phyloP scores from a whole-genome alignment of 2,113 vertebrate species.

The Ptychochromis oligacanthus region DNA sequence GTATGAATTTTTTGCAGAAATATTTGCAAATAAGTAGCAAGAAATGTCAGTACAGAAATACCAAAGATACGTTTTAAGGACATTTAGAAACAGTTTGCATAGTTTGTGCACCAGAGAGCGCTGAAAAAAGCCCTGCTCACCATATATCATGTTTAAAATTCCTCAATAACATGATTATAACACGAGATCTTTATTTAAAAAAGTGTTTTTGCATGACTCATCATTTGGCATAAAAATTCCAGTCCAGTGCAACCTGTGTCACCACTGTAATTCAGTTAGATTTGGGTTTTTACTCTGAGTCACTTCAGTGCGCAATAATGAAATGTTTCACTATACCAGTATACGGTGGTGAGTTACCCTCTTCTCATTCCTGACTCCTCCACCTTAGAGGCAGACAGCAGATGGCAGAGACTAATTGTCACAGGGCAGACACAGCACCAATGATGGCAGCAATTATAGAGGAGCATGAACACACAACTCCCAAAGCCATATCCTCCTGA shows the following conservation, averaged over 20 bases:
- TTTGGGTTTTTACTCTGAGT: neutral
- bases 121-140: no score
- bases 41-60: no score
- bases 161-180: no score
- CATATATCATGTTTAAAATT: no score
- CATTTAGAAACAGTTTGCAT: no score
- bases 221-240: neutral
- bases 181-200: no score
- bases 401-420: slow-evolving; percentile 55
- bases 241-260: neutral
- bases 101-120: no score
- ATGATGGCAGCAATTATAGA: slow-evolving; percentile 44
- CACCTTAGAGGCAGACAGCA: slow-evolving; percentile 45
- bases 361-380: slow-evolving; percentile 7
- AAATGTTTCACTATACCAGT: slow-evolving; percentile 1
- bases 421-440: slow-evolving; percentile 23
- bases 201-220: neutral
- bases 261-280: neutral
- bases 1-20: neutral
- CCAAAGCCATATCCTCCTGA: slow-evolving; percentile 5
- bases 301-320: neutral
- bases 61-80: no score
- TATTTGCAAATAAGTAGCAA: no score
- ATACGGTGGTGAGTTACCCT: neutral
- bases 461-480: slow-evolving; percentile 21